A percentile compares a stretch with the other conserved stretches of the same genome.
Evolutionary conservation across 1,140 invertebrate species (phyloP).

Genomic region (Tetramorium alpestre): DNA sequence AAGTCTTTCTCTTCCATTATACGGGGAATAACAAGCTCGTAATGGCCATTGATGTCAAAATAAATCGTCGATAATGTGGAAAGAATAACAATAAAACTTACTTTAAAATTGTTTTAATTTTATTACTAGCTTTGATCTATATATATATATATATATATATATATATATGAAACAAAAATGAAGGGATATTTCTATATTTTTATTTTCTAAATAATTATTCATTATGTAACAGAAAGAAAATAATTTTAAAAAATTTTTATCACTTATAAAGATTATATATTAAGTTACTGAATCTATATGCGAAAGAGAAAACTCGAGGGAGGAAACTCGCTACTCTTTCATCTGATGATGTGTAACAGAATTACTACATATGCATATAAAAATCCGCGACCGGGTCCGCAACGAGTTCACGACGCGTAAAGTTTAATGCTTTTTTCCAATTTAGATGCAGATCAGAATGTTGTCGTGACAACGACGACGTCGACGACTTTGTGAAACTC

Average conservation of each 20-base stretch:
- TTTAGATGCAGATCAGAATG: constrained; percentile 69
- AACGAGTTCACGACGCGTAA: constrained; percentile 39
- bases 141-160: not conserved
- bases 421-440: constrained; percentile 62
- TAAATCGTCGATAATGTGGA: not conserved
- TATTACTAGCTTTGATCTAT: constrained; percentile 9
- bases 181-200: not conserved
- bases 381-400: not conserved
- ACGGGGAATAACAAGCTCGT: not conserved
- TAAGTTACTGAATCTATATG: not conserved
- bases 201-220: not conserved
- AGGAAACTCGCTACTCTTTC: not conserved
- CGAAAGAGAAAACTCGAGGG: not conserved
- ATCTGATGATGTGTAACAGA: constrained; percentile 24
- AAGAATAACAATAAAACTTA: not conserved
- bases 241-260: not conserved
- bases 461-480: constrained; percentile 1
- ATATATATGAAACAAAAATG: not conserved
- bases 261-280: not conserved
- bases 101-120: not conserved
- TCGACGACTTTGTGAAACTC: constrained; percentile 29
- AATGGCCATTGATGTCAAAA: not conserved
- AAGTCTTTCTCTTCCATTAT: not conserved
- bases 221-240: not conserved
- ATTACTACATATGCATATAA: constrained; percentile 32